Base-by-base conservation (phyloP, 2,113 vertebrate species). In the Odocoileus hemionus region DNA sequence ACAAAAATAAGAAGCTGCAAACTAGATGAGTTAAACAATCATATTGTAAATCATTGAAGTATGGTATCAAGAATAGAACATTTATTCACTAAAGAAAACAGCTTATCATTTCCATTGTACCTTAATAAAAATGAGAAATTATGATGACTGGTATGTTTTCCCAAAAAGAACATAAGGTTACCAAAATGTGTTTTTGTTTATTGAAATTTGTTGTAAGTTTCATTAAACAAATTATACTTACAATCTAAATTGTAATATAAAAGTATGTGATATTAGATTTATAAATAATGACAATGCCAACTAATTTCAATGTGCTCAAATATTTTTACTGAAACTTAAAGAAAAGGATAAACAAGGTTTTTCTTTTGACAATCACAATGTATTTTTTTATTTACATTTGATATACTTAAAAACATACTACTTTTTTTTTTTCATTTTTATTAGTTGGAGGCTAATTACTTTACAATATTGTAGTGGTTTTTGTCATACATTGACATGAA, bases 1-100 rank as follows among this genome's bases (percentile, higher is more conserved):
- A 87, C 94, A 93, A 95, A 86, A 89, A 33, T 61, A 26, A 97
- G 89, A 96, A 94, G 92, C 15, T 92, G 1, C 43, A 92, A 87
- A 90, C 16, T 78, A 11, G 76, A 39, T 85, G 11, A 89, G 39
- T 93, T 82, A 97, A 93, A 67, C 80, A 92, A 95, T 91, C 30
- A 82, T 96, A 54, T 80, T 92, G 82, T 85, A 92, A 96, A 90
- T 76, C 39, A 64, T 3, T 95, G 54, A 96, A 52, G 8, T 79
- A 83, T 91, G 25, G 9, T 90, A 74, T 84, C n/a, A 92, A 79
- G 57, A 94, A 93, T 47, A 64, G 26, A 88, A 55, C 10, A 64
- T 17, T 85, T 89, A 94, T 55, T 90, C 57, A 64, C 16, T 76
- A 23, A 39, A 76, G 8, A 28, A 94, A 80, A 76, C 1, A 11